A percentile compares a stretch with the other conserved stretches of the same genome.
Evolutionary conservation across 2,797 vertebrate genomes (phyloP).

Genomic region (Ceyx erithaca): DNA sequence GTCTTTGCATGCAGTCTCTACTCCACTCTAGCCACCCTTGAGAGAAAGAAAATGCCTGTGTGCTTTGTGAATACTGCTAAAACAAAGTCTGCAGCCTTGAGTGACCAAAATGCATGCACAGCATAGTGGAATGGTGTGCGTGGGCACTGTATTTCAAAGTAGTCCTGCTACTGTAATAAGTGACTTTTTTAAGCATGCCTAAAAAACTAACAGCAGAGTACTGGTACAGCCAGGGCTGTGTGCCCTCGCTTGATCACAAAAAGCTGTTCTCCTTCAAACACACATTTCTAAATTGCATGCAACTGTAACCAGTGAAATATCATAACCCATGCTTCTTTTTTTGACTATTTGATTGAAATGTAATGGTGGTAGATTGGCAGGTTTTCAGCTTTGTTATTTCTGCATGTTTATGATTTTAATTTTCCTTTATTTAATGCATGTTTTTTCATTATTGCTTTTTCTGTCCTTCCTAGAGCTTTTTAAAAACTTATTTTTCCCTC

Average conservation of each 20-base stretch:
- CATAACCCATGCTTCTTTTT: not conserved
- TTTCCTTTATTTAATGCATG: not conserved
- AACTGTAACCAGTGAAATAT: not conserved
- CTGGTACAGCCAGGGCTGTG: not conserved
- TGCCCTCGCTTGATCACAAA: slow-evolving; percentile 32
- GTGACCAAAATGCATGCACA: not conserved
- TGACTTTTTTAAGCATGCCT: slow-evolving; percentile 6
- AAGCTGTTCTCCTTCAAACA: slow-evolving; percentile 27
- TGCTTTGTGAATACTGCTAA: slow-evolving; percentile 14
- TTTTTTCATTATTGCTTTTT: slow-evolving; percentile 55
- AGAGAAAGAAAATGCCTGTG: not conserved
- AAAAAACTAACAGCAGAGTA: slow-evolving; percentile 30
- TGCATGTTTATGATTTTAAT: slow-evolving; percentile 3
- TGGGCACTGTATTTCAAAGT: slow-evolving; percentile 4
- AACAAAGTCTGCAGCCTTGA: not conserved
- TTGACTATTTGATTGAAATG: not conserved
- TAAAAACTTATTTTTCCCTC: slow-evolving; percentile 9
- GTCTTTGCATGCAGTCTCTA: not conserved
- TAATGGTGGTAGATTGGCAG: not conserved
- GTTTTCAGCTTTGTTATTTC: not conserved
- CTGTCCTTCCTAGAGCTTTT: slow-evolving; percentile 54
- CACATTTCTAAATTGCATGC: slow-evolving; percentile 30
- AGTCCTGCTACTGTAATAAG: slow-evolving; percentile 10
- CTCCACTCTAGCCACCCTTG: not conserved
- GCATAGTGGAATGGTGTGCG: not conserved